Base-by-base conservation (phyloP, 2,113 vertebrate species). In the Pantherophis guttatus region DNA sequence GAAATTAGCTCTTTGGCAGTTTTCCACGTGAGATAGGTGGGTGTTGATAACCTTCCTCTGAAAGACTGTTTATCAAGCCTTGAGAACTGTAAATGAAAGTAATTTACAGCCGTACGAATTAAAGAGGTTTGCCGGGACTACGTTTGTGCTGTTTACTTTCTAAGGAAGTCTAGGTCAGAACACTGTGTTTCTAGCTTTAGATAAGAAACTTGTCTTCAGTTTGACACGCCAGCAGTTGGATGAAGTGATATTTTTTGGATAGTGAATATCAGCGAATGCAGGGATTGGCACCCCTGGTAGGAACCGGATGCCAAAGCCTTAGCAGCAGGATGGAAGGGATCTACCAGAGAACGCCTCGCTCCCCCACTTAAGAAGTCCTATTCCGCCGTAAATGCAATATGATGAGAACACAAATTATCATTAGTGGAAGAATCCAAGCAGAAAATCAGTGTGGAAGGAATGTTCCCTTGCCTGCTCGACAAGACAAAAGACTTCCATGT, bases 351-450 rank as follows among this genome's bases (percentile, higher is more conserved):
- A 87, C 50, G 52, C 53, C 87, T 86, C 94, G 92, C 89, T 89
- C 94, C 92, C 92, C 97, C 94, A 94, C 96, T 96, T 96, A 92
- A 97, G 97, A 95, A 90, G 92, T 96, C 87, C 89, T 92, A 90
- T 97, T 96, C 94, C 90, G 94, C n/a, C 12, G 87, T 94, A 96
- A 97, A 94, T 91, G 95, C 93, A 94, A 96, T 95, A 96, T 96
- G 95, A 95, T 95, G 95, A 97, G 97, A 97, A 96, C 95, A 96
- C 96, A 97, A 97, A 98, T 97, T 97, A 97, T 97, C 97, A 97
- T 97, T 97, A 98, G 95, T 95, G 93, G 91, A 97, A 96, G 95
- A 95, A 93, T 86, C 88, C 95, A 96, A 96, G 96, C 96, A 96
- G 96, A 96, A 98, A 98, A 98, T 98, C 97, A 96, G 97, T 97